These are phyloP conservation scores for Aradophagus sp. DNA, from an alignment of 1,140 invertebrate genomes.

Conservation along the genomic window DNA sequence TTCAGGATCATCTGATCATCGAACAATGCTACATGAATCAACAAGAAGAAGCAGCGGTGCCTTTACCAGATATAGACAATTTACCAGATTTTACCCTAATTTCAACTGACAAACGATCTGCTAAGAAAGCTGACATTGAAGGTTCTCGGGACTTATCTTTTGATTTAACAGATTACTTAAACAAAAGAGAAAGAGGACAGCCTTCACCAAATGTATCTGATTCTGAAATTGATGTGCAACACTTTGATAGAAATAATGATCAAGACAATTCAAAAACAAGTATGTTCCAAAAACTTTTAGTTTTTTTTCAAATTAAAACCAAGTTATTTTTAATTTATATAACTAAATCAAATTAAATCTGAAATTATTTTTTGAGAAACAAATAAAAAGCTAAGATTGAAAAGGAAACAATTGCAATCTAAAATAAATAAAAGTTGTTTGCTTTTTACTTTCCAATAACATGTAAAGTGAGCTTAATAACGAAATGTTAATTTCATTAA, in stretches of 20 bases:
- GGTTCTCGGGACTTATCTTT: conserved; percentile 59
- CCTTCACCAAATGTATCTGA: conserved; percentile 49
- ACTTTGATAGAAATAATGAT: conserved; percentile 45
- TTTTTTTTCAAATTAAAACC: too few species aligned
- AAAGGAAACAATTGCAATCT: too few species aligned
- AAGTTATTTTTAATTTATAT: too few species aligned
- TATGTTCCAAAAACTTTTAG: too few species aligned
- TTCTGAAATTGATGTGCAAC: conserved; percentile 63
- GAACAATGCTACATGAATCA: conserved; percentile 75
- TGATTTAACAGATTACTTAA: conserved; percentile 64
- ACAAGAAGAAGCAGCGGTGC: conserved; percentile 55
- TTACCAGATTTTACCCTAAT: conserved; percentile 74
- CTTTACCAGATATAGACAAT: conserved; percentile 70
- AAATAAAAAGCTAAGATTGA: too few species aligned
- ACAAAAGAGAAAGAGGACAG: conserved; percentile 54
- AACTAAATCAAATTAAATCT: too few species aligned
- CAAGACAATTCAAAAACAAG: conserved; percentile 36
- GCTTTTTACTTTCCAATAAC: too few species aligned
- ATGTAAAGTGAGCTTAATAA: too few species aligned
- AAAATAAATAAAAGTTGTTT: too few species aligned
- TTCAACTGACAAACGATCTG: conserved; percentile 59
- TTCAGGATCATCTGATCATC: conserved; percentile 78
- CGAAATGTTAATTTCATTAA: too few species aligned
- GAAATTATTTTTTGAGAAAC: too few species aligned
- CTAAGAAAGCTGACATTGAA: conserved; percentile 58